Conservation (phyloP, 2,797 vertebrate species). For the Mionectes olivaceus region DNA sequence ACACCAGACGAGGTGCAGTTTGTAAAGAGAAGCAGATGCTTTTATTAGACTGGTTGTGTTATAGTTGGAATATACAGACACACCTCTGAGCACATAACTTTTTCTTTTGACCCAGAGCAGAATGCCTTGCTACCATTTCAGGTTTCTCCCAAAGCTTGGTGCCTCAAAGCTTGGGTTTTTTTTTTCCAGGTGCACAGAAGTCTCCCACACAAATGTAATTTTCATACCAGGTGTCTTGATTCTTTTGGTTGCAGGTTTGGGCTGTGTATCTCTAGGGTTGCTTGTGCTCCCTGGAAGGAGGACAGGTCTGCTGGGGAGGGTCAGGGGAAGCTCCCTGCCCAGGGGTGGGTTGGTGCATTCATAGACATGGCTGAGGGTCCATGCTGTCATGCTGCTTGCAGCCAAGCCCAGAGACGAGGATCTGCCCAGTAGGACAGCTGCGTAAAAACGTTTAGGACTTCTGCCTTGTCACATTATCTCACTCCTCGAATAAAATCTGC, state of each 20-base stretch:
- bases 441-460: not conserved
- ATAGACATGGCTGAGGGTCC: rapidly evolving
- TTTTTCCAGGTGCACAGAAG: not conserved
- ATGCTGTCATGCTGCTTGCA: rapidly evolving
- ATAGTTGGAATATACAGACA: not conserved
- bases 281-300: not conserved
- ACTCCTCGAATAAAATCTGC: not conserved
- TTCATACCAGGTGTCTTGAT: not conserved
- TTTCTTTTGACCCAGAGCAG: not conserved
- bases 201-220: not conserved
- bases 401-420: not conserved
- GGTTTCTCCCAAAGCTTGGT: not conserved
- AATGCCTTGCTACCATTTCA: not conserved
- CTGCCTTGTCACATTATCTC: not conserved
- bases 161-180: not conserved
- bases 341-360: not conserved
- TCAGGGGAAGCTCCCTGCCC: not conserved
- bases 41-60: not conserved
- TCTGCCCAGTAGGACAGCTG: not conserved
- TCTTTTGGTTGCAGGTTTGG: not conserved
- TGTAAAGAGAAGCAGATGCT: not conserved
- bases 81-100: rapidly evolving
- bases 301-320: not conserved
- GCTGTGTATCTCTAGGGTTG: not conserved
- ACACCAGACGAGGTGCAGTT: not conserved